Conservation (phyloP, 2,113 vertebrate genomes). For the Ailurus styani region DNA sequence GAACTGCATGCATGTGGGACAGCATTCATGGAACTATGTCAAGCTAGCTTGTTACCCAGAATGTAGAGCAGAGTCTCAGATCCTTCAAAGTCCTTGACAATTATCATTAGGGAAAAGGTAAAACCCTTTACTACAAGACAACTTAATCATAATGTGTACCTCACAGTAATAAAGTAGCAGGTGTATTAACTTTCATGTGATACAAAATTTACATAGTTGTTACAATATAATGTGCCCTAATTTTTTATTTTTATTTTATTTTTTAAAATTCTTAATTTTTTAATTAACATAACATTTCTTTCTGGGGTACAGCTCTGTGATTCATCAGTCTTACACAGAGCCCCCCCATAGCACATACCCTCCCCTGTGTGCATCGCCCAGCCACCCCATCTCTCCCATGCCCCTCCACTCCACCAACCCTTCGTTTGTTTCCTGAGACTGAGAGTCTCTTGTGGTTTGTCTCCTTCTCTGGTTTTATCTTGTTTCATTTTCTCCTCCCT, state of each 20-base stretch:
- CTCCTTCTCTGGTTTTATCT: no score
- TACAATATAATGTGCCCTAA: slow-evolving; percentile 11
- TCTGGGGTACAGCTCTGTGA: no score
- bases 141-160: slow-evolving; percentile 30
- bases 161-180: slow-evolving; percentile 64
- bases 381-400: no score
- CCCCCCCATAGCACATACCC: no score
- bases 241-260: background rate
- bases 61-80: background rate
- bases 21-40: background rate
- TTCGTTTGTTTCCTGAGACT: no score
- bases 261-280: no score
- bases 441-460: no score
- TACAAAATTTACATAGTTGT: slow-evolving; percentile 54
- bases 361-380: no score
- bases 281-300: no score
- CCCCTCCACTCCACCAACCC: no score
- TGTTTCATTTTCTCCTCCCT: no score
- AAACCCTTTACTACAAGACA: slow-evolving; percentile 49
- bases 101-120: background rate
- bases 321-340: no score
- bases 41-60: background rate
- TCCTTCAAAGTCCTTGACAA: background rate
- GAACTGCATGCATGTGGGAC: background rate
- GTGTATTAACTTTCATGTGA: slow-evolving; percentile 54